Conservation (phyloP, 2,888 invertebrate species). For the Tromatobia lineatoria region DNA sequence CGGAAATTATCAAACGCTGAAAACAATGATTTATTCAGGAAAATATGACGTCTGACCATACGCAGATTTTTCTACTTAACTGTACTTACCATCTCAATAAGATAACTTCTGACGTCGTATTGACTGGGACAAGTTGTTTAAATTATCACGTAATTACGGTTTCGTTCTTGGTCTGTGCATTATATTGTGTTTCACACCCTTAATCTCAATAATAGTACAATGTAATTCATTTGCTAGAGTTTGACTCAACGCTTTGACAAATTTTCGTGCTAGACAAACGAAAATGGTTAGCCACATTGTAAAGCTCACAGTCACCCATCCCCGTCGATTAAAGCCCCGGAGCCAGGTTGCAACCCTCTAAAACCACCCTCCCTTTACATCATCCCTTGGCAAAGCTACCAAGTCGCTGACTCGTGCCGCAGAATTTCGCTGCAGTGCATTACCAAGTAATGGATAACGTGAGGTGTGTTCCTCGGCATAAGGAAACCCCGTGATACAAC, state of each 20-base stretch:
- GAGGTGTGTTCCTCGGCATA: slow-evolving; percentile 18
- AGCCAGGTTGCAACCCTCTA: slow-evolving; percentile 13
- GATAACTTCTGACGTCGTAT: too few species aligned
- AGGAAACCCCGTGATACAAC: slow-evolving; percentile 32
- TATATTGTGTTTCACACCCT: not conserved
- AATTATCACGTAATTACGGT: not conserved
- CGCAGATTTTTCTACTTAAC: too few species aligned
- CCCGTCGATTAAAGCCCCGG: not conserved
- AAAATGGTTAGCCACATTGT: slow-evolving; percentile 20
- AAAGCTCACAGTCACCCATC: not conserved
- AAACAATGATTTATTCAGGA: too few species aligned
- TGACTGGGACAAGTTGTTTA: too few species aligned
- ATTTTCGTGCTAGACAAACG: slow-evolving; percentile 19
- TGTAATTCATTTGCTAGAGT: not conserved
- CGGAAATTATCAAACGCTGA: too few species aligned
- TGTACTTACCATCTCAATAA: too few species aligned
- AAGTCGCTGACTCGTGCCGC: slow-evolving; percentile 49
- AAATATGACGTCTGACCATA: too few species aligned
- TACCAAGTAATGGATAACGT: slow-evolving; percentile 56
- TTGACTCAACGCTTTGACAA: slow-evolving; percentile 5
- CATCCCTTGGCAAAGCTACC: slow-evolving; percentile 32
- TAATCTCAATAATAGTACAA: not conserved
- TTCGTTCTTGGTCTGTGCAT: not conserved
- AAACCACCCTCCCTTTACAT: slow-evolving; percentile 20
- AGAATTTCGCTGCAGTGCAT: slow-evolving; percentile 61